Evolutionary conservation across 2,888 invertebrate genomes (phyloP).

Genomic region (Ennomos erosarius): DNA sequence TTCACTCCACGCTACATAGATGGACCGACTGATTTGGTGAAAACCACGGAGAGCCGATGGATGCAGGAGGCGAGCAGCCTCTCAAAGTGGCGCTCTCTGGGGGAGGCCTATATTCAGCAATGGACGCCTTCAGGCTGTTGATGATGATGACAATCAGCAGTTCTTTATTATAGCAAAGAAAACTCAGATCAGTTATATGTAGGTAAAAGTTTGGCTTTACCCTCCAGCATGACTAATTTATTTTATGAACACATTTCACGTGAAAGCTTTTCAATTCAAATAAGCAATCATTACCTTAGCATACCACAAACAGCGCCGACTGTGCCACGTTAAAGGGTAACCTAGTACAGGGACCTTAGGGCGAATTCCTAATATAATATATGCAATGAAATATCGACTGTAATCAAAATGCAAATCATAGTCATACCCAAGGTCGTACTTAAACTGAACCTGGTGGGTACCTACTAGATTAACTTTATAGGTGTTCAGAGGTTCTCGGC

Average conservation of each 20-base stretch:
- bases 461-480: not conserved
- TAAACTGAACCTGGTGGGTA: not conserved
- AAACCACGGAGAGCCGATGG: too few species aligned
- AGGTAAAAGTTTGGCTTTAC: too few species aligned
- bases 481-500: too few species aligned
- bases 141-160: too few species aligned
- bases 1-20: too few species aligned
- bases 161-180: too few species aligned
- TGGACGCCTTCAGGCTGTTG: too few species aligned
- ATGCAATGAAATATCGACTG: slow-evolving; percentile 31
- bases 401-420: slow-evolving; percentile 37
- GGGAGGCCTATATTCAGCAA: too few species aligned
- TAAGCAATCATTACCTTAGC: slow-evolving; percentile 27
- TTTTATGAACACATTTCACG: slow-evolving; percentile 26
- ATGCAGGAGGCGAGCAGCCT: too few species aligned
- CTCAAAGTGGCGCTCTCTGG: too few species aligned
- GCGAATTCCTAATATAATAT: slow-evolving; percentile 11
- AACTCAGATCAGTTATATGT: too few species aligned
- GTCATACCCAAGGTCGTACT: slow-evolving; percentile 26
- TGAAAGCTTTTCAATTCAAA: slow-evolving; percentile 27
- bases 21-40: too few species aligned
- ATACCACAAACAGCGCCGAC: slow-evolving; percentile 4
- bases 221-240: slow-evolving; percentile 10
- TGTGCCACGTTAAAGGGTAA: slow-evolving; percentile 12
- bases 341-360: slow-evolving; percentile 10